A percentile compares a stretch with the other conserved stretches of the same genome.
phyloP scores from a whole-genome alignment of 2,113 vertebrate genomes.

The Ifrita kowaldi region DNA sequence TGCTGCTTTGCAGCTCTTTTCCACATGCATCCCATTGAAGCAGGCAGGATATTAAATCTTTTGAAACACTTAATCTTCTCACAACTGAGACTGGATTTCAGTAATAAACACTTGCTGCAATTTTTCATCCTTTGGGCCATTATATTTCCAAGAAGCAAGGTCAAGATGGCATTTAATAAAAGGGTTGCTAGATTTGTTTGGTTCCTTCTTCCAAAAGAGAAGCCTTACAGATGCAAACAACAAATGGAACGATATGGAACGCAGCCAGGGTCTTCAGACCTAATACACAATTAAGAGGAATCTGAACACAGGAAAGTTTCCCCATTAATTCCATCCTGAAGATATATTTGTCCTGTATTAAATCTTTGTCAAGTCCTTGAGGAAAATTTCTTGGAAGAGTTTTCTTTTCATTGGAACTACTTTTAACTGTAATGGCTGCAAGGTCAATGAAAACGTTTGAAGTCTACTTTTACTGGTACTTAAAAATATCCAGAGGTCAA shows the following conservation, averaged over 20 bases:
- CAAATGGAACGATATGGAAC: not conserved
- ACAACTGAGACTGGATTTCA: not conserved
- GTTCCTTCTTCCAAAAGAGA: not conserved
- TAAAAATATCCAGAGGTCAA: conserved; percentile 34
- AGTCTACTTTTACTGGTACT: conserved; percentile 7
- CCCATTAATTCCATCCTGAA: not conserved
- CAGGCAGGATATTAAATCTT: not conserved
- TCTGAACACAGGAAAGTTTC: not conserved
- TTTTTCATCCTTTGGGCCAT: conserved; percentile 7
- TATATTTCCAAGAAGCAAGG: conserved; percentile 2
- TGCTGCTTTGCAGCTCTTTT: not conserved
- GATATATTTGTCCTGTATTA: conserved; percentile 28
- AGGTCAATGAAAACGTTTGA: conserved; percentile 56
- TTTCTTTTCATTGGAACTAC: conserved; percentile 42
- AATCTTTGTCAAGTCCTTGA: conserved; percentile 27
- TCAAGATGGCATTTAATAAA: conserved; percentile 39
- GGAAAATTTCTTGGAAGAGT: conserved; percentile 35
- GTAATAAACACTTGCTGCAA: conserved; percentile 22
- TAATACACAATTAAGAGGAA: not conserved
- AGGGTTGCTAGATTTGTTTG: not conserved
- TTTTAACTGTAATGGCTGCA: not conserved
- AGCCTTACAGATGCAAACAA: not conserved
- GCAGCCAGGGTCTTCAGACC: not conserved
- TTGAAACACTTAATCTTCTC: not conserved
- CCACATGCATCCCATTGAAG: not conserved